Percentiles rank a stretch among this genome's conserved stretches.
These are phyloP conservation scores for Heliconius nattereri DNA, from an alignment of 1,140 invertebrate species.

Conservation along the genomic window DNA sequence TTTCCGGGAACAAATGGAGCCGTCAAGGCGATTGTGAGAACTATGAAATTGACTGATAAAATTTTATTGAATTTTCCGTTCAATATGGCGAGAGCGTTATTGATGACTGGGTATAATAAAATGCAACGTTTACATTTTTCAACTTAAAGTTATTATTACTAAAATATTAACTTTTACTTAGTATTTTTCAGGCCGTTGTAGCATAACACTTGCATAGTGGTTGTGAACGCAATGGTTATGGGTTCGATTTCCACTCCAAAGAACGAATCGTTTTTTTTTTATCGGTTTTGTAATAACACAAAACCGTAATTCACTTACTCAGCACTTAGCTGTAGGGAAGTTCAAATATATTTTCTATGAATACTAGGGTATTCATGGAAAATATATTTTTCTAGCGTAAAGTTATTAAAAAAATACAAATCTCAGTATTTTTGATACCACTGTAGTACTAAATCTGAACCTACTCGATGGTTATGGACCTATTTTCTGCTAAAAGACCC, in stretches of 20 bases:
- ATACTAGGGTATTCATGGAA: too few relatives aligned
- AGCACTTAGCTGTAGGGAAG: too few relatives aligned
- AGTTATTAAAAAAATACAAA: too few relatives aligned
- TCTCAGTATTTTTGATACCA: too few relatives aligned
- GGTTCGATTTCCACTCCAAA: background rate
- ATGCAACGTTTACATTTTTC: slow-evolving; percentile 34
- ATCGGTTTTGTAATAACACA: too few relatives aligned
- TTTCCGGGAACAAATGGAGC: slow-evolving; percentile 53
- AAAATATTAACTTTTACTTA: slow-evolving; percentile 13
- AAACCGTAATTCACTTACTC: too few relatives aligned
- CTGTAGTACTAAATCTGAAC: background rate
- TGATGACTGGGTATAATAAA: slow-evolving; percentile 52
- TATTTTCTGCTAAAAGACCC: too few relatives aligned
- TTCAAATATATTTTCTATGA: too few relatives aligned
- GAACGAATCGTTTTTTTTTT: background rate
- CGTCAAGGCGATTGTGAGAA: slow-evolving; percentile 53
- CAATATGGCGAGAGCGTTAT: slow-evolving; percentile 67
- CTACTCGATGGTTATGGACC: background rate
- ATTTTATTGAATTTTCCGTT: slow-evolving; percentile 77
- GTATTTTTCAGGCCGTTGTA: background rate
- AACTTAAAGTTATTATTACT: slow-evolving; percentile 27
- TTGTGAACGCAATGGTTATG: background rate
- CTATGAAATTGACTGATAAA: slow-evolving; percentile 70
- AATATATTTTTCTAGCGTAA: too few relatives aligned
- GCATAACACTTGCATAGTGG: background rate